Conservation (phyloP, 2,113 vertebrate genomes). For the Diglossa brunneiventris region DNA sequence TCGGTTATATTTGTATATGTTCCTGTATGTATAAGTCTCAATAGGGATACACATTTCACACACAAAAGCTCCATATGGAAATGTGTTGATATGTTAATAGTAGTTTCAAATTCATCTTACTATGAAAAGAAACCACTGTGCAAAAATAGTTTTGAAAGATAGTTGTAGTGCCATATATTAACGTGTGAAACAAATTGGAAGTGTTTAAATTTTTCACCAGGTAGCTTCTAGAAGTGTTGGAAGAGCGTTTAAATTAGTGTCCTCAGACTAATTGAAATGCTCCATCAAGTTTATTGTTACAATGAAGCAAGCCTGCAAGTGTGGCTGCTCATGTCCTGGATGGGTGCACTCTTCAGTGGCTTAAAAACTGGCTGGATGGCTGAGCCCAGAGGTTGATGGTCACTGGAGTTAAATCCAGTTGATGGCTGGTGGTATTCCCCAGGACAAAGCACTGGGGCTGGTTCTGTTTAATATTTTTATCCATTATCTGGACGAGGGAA, state of each 20-base stretch:
- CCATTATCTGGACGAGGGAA: neutral
- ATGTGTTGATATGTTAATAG: neutral
- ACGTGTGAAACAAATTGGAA: neutral
- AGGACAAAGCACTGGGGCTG: neutral
- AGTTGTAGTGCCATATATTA: neutral
- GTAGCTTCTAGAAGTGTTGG: neutral
- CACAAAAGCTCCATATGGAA: accelerated
- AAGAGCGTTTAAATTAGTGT: neutral
- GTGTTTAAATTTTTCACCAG: neutral
- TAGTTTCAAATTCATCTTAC: neutral
- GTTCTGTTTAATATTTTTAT: neutral
- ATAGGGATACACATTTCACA: neutral
- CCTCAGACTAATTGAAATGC: neutral
- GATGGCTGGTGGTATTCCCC: neutral
- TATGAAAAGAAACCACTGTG: neutral
- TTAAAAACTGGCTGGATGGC: neutral
- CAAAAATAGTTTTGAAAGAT: neutral
- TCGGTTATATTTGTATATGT: neutral
- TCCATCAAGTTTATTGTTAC: neutral
- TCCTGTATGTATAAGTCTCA: neutral
- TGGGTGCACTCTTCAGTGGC: neutral
- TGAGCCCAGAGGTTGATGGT: neutral
- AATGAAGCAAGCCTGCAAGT: neutral
- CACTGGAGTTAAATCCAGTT: neutral
- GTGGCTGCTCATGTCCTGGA: neutral